Conservation (phyloP, 2,113 vertebrate genomes). For the Pomatorhinus ruficollis region DNA sequence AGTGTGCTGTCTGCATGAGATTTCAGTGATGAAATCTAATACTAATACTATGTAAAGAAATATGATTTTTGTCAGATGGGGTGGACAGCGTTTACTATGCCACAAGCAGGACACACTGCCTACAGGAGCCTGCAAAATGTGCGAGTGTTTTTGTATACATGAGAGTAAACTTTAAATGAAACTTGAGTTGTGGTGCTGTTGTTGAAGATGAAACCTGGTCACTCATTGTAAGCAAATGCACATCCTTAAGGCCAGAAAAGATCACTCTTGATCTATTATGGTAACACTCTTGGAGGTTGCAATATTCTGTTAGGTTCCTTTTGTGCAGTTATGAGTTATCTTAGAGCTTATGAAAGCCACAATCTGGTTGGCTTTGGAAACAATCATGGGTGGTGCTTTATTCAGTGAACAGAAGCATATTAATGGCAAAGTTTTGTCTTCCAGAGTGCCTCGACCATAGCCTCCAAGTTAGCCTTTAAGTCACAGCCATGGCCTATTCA, state of each 20-base stretch:
- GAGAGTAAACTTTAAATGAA: neutral
- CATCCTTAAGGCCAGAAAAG: neutral
- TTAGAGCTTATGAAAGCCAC: neutral
- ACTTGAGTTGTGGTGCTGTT: neutral
- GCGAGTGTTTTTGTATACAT: rapidly evolving
- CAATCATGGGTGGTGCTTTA: neutral
- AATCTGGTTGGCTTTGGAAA: neutral
- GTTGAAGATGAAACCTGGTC: neutral
- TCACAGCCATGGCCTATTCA: neutral
- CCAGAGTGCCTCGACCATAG: neutral
- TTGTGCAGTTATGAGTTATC: neutral
- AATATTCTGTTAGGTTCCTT: neutral
- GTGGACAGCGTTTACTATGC: neutral
- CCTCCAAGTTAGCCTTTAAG: neutral
- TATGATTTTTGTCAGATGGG: neutral
- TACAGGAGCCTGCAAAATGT: neutral
- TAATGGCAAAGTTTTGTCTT: neutral
- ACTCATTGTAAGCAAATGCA: neutral
- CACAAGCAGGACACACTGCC: neutral
- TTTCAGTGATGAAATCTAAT: neutral
- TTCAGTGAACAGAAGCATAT: neutral
- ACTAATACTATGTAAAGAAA: neutral
- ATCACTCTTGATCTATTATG: neutral
- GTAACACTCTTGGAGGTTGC: neutral
- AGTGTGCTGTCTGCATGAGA: slow-evolving; percentile 62